A percentile compares a stretch with the other conserved stretches of the same genome.
These are phyloP conservation scores for Papilio machaon DNA, from an alignment of 1,140 invertebrate genomes.

Conservation along the genomic window DNA sequence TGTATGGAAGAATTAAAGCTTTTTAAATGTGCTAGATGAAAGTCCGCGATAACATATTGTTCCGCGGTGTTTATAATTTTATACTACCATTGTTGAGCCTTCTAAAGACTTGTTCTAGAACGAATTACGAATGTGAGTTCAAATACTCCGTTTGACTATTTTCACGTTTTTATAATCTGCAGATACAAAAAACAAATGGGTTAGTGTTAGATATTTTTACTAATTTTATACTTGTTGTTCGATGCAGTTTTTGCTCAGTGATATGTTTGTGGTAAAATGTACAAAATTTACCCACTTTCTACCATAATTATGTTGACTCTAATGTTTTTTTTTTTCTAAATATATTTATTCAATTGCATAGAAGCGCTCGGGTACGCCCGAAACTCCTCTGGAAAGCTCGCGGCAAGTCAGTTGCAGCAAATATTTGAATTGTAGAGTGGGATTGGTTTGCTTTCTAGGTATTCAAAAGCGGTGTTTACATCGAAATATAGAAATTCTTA, in stretches of 20 bases:
- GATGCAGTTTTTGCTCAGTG: background rate
- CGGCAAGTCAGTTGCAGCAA: slow-evolving; percentile 73
- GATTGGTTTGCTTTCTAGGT: slow-evolving; percentile 75
- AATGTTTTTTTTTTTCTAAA: slow-evolving; percentile 42
- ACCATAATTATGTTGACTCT: slow-evolving; percentile 44
- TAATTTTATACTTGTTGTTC: too few species aligned
- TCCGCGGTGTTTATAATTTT: too few species aligned
- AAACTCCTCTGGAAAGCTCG: slow-evolving; percentile 70
- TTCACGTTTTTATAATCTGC: too few species aligned
- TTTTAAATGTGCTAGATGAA: too few species aligned
- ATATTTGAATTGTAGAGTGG: slow-evolving; percentile 79
- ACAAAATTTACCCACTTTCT: slow-evolving; percentile 40
- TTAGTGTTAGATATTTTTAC: too few species aligned
- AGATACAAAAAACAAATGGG: too few species aligned
- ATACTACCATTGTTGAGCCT: too few species aligned
- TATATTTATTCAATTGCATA: slow-evolving; percentile 56
- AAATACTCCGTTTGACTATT: too few species aligned
- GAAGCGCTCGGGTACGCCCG: slow-evolving; percentile 52
- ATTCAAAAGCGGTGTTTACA: slow-evolving; percentile 73
- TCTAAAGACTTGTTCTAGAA: too few species aligned
- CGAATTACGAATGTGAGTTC: too few species aligned
- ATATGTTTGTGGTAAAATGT: background rate
- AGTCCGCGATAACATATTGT: too few species aligned
- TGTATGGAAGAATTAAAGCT: too few species aligned
- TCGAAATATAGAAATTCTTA: slow-evolving; percentile 72